These are phyloP conservation scores for Mechanitis mazaeus DNA, from an alignment of 2,888 invertebrate genomes.

Conservation along the genomic window DNA sequence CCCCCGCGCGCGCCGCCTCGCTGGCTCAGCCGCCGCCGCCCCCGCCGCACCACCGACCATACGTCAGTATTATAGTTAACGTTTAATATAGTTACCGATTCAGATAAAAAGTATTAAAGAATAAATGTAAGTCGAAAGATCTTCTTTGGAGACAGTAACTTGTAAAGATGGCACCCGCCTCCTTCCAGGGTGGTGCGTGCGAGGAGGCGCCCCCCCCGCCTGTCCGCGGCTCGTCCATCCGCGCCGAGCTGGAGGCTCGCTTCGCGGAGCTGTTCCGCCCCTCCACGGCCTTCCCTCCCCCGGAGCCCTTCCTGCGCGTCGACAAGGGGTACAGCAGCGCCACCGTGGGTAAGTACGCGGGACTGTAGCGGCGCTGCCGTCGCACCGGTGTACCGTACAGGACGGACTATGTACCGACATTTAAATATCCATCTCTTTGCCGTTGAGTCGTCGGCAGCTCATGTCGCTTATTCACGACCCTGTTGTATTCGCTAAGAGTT, in stretches of 20 bases:
- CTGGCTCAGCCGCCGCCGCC: constrained; percentile 48
- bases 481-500: no score
- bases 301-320: constrained; percentile 81
- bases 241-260: constrained; percentile 81
- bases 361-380: constrained; percentile 2
- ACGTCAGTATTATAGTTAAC: constrained; percentile 34
- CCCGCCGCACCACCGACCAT: constrained; percentile 48
- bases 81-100: neutral
- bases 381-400: no score
- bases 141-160: no score
- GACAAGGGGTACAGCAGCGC: constrained; percentile 83
- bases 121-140: neutral
- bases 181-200: constrained; percentile 5
- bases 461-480: no score
- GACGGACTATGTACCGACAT: no score
- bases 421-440: no score
- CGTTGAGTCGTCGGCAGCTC: no score
- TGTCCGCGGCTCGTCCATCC: constrained; percentile 79
- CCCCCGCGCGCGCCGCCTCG: constrained; percentile 55
- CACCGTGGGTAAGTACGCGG: constrained; percentile 62
- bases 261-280: constrained; percentile 81
- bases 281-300: constrained; percentile 79
- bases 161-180: no score
- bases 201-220: constrained; percentile 75
- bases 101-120: neutral